Evolutionary conservation across 2,888 invertebrate species (phyloP).

Genomic region (Ormia ochracea): DNA sequence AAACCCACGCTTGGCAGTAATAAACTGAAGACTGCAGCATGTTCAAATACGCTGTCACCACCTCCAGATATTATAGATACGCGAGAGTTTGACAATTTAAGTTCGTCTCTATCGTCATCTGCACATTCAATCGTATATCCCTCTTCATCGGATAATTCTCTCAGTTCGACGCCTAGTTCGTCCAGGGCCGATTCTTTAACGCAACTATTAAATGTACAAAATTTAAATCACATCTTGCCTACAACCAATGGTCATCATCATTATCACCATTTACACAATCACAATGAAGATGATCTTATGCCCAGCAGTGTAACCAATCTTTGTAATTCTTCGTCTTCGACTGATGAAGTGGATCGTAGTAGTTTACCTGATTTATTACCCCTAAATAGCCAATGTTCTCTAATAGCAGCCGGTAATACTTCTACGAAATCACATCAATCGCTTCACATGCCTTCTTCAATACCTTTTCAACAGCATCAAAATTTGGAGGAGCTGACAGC

Average conservation of each 20-base stretch:
- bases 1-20: conserved; percentile 50
- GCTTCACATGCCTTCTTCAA: background rate
- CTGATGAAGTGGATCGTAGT: conserved; percentile 74
- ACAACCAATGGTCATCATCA: conserved; percentile 59
- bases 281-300: conserved; percentile 28
- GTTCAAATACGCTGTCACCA: conserved; percentile 48
- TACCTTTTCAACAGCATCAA: conserved; percentile 37
- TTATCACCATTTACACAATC: conserved; percentile 45
- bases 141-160: conserved; percentile 70
- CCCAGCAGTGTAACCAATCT: conserved; percentile 39
- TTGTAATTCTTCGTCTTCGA: conserved; percentile 45
- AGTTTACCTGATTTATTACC: conserved; percentile 69
- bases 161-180: conserved; percentile 70
- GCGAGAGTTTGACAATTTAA: conserved; percentile 65
- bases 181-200: conserved; percentile 71
- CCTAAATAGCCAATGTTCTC: conserved; percentile 49
- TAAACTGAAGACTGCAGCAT: conserved; percentile 42
- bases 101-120: conserved; percentile 72
- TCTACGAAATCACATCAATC: conserved; percentile 8
- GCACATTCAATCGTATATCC: conserved; percentile 68
- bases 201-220: conserved; percentile 70
- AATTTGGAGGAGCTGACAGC: conserved; percentile 55
- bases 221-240: conserved; percentile 69
- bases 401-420: conserved; percentile 22
- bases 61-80: conserved; percentile 69